These are phyloP conservation scores for Podarcis muralis DNA, from an alignment of 2,113 vertebrate genomes.

Conservation along the genomic window DNA sequence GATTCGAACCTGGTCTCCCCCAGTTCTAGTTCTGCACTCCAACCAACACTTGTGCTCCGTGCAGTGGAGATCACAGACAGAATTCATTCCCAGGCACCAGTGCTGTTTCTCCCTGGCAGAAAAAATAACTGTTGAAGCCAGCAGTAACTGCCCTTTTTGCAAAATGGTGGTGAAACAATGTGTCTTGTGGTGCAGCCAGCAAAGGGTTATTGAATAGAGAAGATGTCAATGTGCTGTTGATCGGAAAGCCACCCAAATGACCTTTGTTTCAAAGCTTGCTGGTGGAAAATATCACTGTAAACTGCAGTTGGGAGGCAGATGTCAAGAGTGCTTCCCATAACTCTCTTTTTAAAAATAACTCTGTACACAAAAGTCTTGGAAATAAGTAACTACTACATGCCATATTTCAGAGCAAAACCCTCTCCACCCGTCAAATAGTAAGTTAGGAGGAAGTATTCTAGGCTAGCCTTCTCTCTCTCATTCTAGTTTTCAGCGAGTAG, in stretches of 20 bases:
- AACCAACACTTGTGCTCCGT: background rate
- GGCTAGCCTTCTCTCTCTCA: background rate
- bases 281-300: no score
- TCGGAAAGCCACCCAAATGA: background rate
- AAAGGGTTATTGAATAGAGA: background rate
- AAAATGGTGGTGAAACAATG: background rate
- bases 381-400: no score
- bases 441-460: background rate
- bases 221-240: background rate
- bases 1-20: background rate
- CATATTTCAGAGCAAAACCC: no score
- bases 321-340: background rate
- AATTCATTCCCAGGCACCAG: background rate
- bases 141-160: background rate
- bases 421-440: no score
- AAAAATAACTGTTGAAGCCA: background rate
- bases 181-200: background rate
- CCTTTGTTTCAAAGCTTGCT: background rate
- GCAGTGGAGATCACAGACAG: background rate
- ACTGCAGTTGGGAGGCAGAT: background rate
- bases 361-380: background rate
- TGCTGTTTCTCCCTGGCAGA: no score
- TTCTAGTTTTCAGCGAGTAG: background rate
- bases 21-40: background rate
- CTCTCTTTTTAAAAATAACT: background rate